Evolutionary conservation across 1,140 invertebrate genomes (phyloP), one percentile per base, ranked within the genome.

Genomic region (Zeugodacus cucurbitae): DNA sequence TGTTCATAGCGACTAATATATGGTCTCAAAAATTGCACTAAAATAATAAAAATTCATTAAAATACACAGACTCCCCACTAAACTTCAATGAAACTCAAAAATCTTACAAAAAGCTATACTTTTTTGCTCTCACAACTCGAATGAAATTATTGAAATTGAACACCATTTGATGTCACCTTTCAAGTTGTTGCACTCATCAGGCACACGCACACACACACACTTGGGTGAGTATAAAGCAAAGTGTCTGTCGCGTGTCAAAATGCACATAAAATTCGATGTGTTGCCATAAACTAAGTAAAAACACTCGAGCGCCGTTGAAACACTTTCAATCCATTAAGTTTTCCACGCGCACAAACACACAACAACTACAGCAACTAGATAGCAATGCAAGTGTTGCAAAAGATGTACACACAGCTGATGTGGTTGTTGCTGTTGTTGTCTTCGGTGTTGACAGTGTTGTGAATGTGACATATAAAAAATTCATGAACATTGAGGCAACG

Each of bases 251-350:
- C 32, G 67, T 74, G 67, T 74, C 67, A 74, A 74, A 82, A 82
- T 82, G n/a, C n/a, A 29, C 74, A 82, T 82, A 54, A 82, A 82
- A 82, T 29, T 82, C 74, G 37, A 82, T 82, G 41, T 82, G 74
- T 82, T 82, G 74, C 41, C 74, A 82, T 82, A 48, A 82, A 82
- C 74, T 82, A 82, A 82, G 74, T 82, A 54, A 82, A 82, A 82
- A 48, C 41, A 82, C 74, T 82, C 41, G 22, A 82, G 74, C 37
- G 74, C 41, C 74, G n/a, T 82, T 22, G 74, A 82, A 82, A 82
- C 74, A 82, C 74, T 82, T 82, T 44, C 74, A 44, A 82, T 82
- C 74, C 74, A 82, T 82, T 82, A 48, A 82, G 41, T 82, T 82
- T n/a, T 82, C 41, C 41, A 14, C 10, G 74, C 34, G 11, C 7